phyloP scores from a whole-genome alignment of 2,888 invertebrate genomes.

The Pterostichus madidus region DNA sequence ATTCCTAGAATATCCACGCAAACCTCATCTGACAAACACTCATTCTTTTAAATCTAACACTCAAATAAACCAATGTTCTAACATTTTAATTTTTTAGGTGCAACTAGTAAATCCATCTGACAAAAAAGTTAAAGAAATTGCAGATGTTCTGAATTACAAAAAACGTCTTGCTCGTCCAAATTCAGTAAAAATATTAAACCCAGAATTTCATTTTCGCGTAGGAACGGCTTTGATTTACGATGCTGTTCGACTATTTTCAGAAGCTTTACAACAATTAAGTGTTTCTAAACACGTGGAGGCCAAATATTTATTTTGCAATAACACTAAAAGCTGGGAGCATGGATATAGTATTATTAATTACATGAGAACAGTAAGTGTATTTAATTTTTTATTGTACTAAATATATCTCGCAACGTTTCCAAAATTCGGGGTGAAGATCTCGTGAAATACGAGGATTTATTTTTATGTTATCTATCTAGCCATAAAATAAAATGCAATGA shows the following conservation, averaged over 20 bases:
- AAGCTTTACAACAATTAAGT: conserved; percentile 84
- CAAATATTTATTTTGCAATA: conserved; percentile 81
- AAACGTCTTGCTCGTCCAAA: conserved; percentile 28
- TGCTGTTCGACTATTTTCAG: conserved; percentile 89
- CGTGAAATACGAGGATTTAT: too few relatives aligned
- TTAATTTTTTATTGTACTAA: not conserved
- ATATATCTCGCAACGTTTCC: too few relatives aligned
- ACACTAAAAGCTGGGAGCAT: conserved; percentile 84
- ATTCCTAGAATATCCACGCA: too few relatives aligned
- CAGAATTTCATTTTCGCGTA: conserved; percentile 76
- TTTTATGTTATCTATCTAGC: too few relatives aligned
- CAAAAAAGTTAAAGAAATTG: conserved; percentile 75
- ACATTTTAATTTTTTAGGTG: conserved; percentile 71
- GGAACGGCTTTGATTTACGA: conserved; percentile 92
- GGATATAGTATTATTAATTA: conserved; percentile 91
- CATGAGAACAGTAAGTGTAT: conserved; percentile 83
- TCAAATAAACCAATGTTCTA: too few relatives aligned
- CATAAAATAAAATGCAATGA: too few relatives aligned
- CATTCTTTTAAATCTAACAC: too few relatives aligned
- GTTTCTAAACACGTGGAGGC: conserved; percentile 76
- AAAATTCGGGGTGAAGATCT: too few relatives aligned
- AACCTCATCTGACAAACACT: too few relatives aligned
- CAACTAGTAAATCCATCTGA: conserved; percentile 82
- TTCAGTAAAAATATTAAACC: conserved; percentile 2
- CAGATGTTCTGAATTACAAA: conserved; percentile 67